Percentiles rank a stretch among this genome's conserved stretches.
Evolutionary conservation across 2,888 invertebrate genomes (phyloP).

Genomic region (Anagyrus pseudococci): DNA sequence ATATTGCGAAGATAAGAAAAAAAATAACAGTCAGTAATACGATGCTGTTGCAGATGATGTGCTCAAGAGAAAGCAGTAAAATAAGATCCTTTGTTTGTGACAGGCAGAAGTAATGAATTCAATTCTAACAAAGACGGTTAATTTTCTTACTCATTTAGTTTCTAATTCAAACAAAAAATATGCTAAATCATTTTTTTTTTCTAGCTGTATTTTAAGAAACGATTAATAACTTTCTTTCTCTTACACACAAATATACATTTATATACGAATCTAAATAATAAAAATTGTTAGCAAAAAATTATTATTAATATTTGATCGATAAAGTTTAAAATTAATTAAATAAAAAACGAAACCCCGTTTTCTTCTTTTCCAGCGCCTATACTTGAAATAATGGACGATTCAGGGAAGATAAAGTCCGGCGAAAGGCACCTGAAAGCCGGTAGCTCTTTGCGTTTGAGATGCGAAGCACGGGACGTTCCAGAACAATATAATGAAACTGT

Average conservation of each 20-base stretch:
- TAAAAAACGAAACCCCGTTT: not conserved
- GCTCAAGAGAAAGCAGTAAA: not conserved
- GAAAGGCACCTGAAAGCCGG: conserved; percentile 70
- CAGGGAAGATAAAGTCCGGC: conserved; percentile 65
- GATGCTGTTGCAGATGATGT: conserved; percentile 17
- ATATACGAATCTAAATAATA: too few relatives aligned
- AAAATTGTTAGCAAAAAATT: too few relatives aligned
- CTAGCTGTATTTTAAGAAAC: too few relatives aligned
- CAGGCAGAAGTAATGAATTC: conserved; percentile 32
- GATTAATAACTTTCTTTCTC: too few relatives aligned
- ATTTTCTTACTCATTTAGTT: conserved; percentile 32
- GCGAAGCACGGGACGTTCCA: conserved; percentile 61
- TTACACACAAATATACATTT: too few relatives aligned
- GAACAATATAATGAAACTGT: conserved; percentile 63
- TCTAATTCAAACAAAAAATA: too few relatives aligned
- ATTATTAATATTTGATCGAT: too few relatives aligned
- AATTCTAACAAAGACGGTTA: conserved; percentile 30
- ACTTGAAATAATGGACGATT: conserved; percentile 68
- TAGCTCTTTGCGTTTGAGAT: conserved; percentile 65
- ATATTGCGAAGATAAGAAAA: not conserved
- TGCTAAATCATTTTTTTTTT: too few relatives aligned
- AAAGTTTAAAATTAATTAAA: not conserved
- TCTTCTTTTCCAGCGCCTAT: conserved; percentile 64
- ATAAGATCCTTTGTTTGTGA: conserved; percentile 20
- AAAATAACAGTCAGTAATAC: conserved; percentile 5